Evolutionary conservation across 2,113 vertebrate species (phyloP), one percentile per base, ranked within the genome.

Genomic region (Blennius ocellaris): DNA sequence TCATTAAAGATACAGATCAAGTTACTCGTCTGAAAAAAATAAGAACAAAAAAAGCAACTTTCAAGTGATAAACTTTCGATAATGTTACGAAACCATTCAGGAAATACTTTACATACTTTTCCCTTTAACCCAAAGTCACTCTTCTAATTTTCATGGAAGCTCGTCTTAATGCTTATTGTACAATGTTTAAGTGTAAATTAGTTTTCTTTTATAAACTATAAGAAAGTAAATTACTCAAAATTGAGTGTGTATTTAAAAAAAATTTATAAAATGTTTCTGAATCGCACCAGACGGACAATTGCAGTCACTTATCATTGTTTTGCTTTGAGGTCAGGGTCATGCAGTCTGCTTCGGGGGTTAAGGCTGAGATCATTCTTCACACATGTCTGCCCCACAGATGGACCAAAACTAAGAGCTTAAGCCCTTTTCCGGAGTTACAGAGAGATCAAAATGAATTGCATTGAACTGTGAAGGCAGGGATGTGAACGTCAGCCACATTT

Each of bases 301-400:
- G 54, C 21, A 53, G 66, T 59, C 55, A 38, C 45, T 53, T 54
- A 58, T 78, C 49, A 50, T 16, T n/a, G 39, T 58, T 6, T 41
- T 54, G 58, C 48, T 54, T 50, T 78, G 36, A 83, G 57, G 55
- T 69, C 1, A 30, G 45, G 76, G 73, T 78, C 70, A 65, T 43
- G 21, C 1, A 3, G 21, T 65, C 15, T 17, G 39, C 37, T 52
- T 53, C 55, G 60, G 21, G 76, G 72, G 58, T 52, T 43, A 74
- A 58, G 7, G 30, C 54, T 70, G 63, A 66, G 30, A 61, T 80
- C 21, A 53, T 70, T 50, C 47, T 52, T 73, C 36, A 44, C 48
- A 64, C 16, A 36, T 0, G 69, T 71, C 67, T 84, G 68, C 40
- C 49, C 6, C 40, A 47, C 64, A 63, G 59, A 74, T 73, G 76